phyloP scores from a whole-genome alignment of 2,113 vertebrate genomes.

The Epinephelus fuscoguttatus region DNA sequence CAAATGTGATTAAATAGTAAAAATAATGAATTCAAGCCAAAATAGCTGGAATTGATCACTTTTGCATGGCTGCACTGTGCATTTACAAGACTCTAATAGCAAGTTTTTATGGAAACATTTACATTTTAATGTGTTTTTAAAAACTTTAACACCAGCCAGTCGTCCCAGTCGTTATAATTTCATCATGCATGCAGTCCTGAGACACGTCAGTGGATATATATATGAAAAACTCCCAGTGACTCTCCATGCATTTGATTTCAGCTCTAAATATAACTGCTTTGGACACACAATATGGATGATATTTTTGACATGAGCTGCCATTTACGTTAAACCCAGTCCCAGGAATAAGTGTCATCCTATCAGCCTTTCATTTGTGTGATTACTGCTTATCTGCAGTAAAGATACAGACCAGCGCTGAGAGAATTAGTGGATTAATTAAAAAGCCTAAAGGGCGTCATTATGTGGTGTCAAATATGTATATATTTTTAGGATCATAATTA shows the following conservation, averaged over 20 bases:
- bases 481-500: conserved; percentile 41
- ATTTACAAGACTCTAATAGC: neutral
- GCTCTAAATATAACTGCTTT: conserved; percentile 22
- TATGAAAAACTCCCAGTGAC: neutral
- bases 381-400: neutral
- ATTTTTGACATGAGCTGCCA: conserved; percentile 17
- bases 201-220: neutral
- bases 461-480: neutral
- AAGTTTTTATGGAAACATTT: neutral
- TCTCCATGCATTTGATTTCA: neutral
- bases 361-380: conserved; percentile 32
- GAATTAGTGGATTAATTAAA: neutral
- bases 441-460: conserved; percentile 18
- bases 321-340: conserved; percentile 17
- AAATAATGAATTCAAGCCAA: neutral
- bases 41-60: neutral
- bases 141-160: neutral
- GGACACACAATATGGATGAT: neutral
- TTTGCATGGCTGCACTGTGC: neutral
- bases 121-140: neutral
- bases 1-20: neutral
- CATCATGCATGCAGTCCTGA: neutral
- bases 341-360: conserved; percentile 9
- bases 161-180: neutral
- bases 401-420: neutral